Evolutionary conservation across 2,888 invertebrate species (phyloP), one percentile per base, ranked within the genome.

Genomic region (Trichogramma dendrolimi): DNA sequence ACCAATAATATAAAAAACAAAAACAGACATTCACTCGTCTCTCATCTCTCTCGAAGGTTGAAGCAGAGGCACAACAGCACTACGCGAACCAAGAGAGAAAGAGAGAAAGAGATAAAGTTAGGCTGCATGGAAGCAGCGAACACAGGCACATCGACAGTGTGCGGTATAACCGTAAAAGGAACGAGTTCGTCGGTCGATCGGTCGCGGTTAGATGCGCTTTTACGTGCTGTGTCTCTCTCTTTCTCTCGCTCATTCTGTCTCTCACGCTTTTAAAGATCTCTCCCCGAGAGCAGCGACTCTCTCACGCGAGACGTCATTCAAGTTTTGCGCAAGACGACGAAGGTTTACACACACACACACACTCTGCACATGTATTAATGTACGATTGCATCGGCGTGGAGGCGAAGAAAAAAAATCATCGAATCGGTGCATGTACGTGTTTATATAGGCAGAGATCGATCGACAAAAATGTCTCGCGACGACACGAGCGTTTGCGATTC

Each of bases 21-120:
- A 40, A 51, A 40, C 40, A 41, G 40, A 40, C 4, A 4, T 52
- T 8, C 52, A n/a, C 6, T 5, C 41, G 6, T 5, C 40, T 41
- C 39, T 6, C 50, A 27, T 27, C 10, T 50, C 50, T 52, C 27
- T 27, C 27, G 27, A 27, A 27, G 27, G 41, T 41, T 39, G 41
- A 27, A 51, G 40, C 39, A 51, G 41, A 10, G 41, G 51, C 39
- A 51, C 5, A 51, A 11, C 27, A 50, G 10, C 8, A 11, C 14
- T 27, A 1, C 39, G 11, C 40, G 55, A 11, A 5, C 4, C 6
- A 41, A 48, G 42, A 49, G 42, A 48, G 48, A 46, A 14, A 43
- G 48, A 42, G 47, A 51, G 47, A 53, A 51, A 59, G 52, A 43
- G 40, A 51, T 44, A 51, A 46, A 58, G 52, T 46, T 58, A 46